Percentiles rank a stretch among this genome's conserved stretches.
Evolutionary conservation across 2,888 invertebrate species (phyloP).

Genomic region (Chydorus sphaericus): DNA sequence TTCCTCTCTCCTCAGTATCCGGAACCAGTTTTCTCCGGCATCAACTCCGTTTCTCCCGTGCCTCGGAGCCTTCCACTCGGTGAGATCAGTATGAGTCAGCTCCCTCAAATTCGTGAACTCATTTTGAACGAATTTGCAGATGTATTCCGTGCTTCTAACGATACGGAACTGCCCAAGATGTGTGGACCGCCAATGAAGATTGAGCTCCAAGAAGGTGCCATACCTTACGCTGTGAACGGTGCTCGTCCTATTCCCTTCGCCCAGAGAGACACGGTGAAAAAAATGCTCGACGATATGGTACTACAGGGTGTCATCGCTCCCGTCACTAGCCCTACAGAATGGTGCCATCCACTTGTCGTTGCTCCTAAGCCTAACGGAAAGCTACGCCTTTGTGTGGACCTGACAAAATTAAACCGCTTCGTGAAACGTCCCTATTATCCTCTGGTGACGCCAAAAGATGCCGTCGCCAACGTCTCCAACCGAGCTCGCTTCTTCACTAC

Average conservation of each 20-base stretch:
- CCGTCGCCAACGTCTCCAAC: conserved; percentile 8
- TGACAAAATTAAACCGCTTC: conserved; percentile 19
- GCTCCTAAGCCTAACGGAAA: conserved; percentile 18
- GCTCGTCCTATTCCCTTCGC: conserved; percentile 17
- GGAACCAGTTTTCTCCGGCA: neutral
- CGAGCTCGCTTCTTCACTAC: neutral
- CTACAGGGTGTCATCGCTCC: conserved; percentile 16
- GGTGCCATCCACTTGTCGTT: conserved; percentile 20
- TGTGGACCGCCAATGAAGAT: conserved; percentile 8
- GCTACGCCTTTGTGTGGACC: conserved; percentile 19
- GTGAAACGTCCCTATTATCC: conserved; percentile 17
- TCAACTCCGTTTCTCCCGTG: neutral
- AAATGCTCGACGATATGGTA: conserved; percentile 17
- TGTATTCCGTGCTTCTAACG: neutral
- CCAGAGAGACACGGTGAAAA: conserved; percentile 15
- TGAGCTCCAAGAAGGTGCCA: neutral
- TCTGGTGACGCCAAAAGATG: conserved; percentile 19
- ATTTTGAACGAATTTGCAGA: neutral
- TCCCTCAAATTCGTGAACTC: neutral
- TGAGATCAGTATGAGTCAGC: neutral
- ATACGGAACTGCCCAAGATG: neutral
- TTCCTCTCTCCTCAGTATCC: conserved; percentile 1
- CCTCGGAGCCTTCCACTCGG: neutral
- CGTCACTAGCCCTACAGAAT: conserved; percentile 19
- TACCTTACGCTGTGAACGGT: conserved; percentile 3